Evolutionary conservation across 1,140 invertebrate species (phyloP).

Genomic region (Trichonephila clavipes): DNA sequence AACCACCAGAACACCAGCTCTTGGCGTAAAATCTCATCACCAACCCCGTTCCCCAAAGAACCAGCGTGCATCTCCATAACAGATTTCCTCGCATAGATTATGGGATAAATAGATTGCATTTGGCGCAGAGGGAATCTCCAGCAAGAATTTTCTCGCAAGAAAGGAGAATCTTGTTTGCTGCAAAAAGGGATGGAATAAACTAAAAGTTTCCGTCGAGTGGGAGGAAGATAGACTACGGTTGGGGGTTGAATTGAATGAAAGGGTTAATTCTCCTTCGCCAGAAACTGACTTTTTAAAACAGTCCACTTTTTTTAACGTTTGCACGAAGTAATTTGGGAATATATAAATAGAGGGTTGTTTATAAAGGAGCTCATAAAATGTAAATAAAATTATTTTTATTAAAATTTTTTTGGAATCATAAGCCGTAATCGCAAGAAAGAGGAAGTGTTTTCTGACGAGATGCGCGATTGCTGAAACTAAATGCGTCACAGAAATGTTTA

Average conservation of each 20-base stretch:
- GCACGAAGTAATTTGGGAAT: neutral
- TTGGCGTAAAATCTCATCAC: slow-evolving; percentile 48
- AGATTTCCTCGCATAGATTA: slow-evolving; percentile 20
- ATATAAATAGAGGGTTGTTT: neutral
- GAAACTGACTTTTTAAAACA: neutral
- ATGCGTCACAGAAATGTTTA: no score
- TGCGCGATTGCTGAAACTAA: no score
- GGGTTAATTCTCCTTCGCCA: neutral
- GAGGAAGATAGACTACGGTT: neutral
- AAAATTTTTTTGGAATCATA: no score
- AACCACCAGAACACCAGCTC: neutral
- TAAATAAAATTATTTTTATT: no score
- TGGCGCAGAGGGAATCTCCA: neutral
- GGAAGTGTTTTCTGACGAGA: no score
- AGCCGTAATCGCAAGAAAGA: no score
- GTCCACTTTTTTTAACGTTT: neutral
- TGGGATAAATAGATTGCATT: slow-evolving; percentile 48
- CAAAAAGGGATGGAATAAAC: neutral
- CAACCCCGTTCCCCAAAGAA: neutral
- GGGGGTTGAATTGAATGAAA: neutral
- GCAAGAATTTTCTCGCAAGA: neutral
- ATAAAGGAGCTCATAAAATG: no score
- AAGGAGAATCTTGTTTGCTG: neutral
- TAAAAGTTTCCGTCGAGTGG: neutral
- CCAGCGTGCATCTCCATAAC: neutral